These are phyloP conservation scores for Dasypogon diadema DNA, from an alignment of 2,888 invertebrate genomes.

Conservation along the genomic window DNA sequence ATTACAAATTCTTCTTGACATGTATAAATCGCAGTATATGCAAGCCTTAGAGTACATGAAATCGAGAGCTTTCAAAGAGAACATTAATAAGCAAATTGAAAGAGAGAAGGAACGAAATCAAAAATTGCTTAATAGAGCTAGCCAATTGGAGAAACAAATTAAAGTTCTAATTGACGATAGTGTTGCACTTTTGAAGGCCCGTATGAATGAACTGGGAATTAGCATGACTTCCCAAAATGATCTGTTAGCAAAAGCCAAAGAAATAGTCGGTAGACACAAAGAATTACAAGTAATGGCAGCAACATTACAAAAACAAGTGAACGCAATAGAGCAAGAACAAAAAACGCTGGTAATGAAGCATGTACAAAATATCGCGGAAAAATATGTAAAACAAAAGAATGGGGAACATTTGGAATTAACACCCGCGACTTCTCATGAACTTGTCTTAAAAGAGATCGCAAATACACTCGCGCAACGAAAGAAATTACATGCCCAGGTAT, in stretches of 20 bases:
- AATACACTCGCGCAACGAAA: constrained; percentile 86
- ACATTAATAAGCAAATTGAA: constrained; percentile 81
- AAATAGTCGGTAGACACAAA: constrained; percentile 93
- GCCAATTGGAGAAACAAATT: constrained; percentile 94
- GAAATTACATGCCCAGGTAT: constrained; percentile 79
- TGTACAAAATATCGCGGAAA: constrained; percentile 81
- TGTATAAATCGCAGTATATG: constrained; percentile 87
- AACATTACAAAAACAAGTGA: constrained; percentile 86
- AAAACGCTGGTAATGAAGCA: constrained; percentile 78
- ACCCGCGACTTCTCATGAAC: constrained; percentile 80
- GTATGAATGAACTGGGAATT: constrained; percentile 93
- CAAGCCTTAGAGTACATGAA: constrained; percentile 87
- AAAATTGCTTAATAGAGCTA: constrained; percentile 83
- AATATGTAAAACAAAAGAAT: constrained; percentile 71
- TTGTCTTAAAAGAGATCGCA: constrained; percentile 87
- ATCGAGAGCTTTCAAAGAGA: constrained; percentile 78
- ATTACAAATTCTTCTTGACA: constrained; percentile 87
- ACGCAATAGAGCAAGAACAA: constrained; percentile 78
- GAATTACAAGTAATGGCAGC: constrained; percentile 91
- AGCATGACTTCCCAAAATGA: constrained; percentile 88
- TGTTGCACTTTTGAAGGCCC: constrained; percentile 85
- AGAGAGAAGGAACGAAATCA: constrained; percentile 87
- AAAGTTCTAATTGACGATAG: constrained; percentile 92
- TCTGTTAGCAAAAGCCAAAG: constrained; percentile 86
- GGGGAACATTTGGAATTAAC: constrained; percentile 73